Evolutionary conservation across 2,888 invertebrate genomes (phyloP), one percentile per base, ranked within the genome.

Genomic region (Lepidonotus clava): DNA sequence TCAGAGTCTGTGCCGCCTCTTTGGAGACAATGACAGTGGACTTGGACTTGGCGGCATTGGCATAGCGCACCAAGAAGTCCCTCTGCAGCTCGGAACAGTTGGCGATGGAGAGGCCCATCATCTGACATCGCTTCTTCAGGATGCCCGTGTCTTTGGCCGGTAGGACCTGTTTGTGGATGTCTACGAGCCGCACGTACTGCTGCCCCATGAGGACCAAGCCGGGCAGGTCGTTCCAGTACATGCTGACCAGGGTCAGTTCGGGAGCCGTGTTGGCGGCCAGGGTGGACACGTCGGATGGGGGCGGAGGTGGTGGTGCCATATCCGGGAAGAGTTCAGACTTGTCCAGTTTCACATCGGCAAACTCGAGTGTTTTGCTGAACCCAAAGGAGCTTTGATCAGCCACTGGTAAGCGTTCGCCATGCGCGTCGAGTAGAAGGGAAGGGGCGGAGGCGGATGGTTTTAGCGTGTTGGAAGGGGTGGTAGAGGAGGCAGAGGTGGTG

Each of bases 91-190:
- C 94, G n/a, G 92, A 88, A 88, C 94, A 94, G 89, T 93, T 93
- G 66, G 89, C 89, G n/a, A 93, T 92, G 18, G 90, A 88, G 86
- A 94, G 92, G 18, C 91, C 91, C 90, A 94, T 90, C 85, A 93
- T 90, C 90, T 92, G 92, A 86, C 93, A 93, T 1, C 94, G 90
- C 88, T 94, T 94, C 89, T 94, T 94, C 83, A 94, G 89, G 84
- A 94, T 93, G 36, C 93, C 94, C 1, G 94, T 94, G 88, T 94
- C 94, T 89, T 94, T 94, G 38, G 94, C 93, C 36, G 94, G 94
- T 86, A 94, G 89, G 61, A 93, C 93, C 89, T 94, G 94, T 88
- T 93, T 93, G 89, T 94, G 93, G 86, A 94, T 94, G 87, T 94
- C 94, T 2, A 94, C 93, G 84, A 94, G 89, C 28, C 94, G 89